phyloP scores from a whole-genome alignment of 2,797 vertebrate species.

The Ctenochaetus hawaiiensis region DNA sequence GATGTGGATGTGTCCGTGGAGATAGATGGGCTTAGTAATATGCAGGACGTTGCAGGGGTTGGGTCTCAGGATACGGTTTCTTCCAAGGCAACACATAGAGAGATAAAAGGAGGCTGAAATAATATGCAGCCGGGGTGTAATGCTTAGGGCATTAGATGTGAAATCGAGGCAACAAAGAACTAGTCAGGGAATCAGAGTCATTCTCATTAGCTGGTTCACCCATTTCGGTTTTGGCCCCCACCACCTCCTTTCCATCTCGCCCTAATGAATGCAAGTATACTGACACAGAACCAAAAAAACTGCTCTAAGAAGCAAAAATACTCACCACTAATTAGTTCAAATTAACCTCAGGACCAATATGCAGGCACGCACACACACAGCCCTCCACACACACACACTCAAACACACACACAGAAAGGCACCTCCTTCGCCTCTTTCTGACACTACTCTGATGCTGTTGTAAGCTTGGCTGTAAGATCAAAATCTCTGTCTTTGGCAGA shows the following conservation, averaged over 20 bases:
- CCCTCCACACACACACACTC: slow-evolving; percentile 12
- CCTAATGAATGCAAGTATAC: slow-evolving; percentile 70
- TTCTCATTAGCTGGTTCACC: slow-evolving; percentile 74
- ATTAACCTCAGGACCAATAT: slow-evolving; percentile 81
- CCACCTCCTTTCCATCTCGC: slow-evolving; percentile 50
- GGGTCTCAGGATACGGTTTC: slow-evolving; percentile 39
- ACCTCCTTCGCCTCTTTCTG: slow-evolving; percentile 66
- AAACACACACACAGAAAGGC: slow-evolving; percentile 40
- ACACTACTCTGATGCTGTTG: slow-evolving; percentile 76
- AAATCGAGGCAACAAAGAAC: slow-evolving; percentile 71
- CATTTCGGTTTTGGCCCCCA: slow-evolving; percentile 56
- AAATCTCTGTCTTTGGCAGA: slow-evolving; percentile 75
- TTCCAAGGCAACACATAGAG: slow-evolving; percentile 58
- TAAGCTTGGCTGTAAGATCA: slow-evolving; percentile 82
- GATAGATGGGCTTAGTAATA: slow-evolving; percentile 77
- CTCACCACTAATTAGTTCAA: slow-evolving; percentile 80
- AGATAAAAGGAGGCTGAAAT: slow-evolving; percentile 69
- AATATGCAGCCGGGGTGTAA: slow-evolving; percentile 54
- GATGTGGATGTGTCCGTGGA: slow-evolving; percentile 77
- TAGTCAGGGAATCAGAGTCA: slow-evolving; percentile 71
- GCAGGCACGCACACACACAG: slow-evolving; percentile 39
- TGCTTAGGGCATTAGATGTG: slow-evolving; percentile 62
- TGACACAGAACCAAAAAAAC: slow-evolving; percentile 72
- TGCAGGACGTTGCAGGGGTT: slow-evolving; percentile 71
- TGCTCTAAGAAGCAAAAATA: slow-evolving; percentile 73